phyloP scores from a whole-genome alignment of 1,140 invertebrate genomes.

The Lethrus apterus region DNA sequence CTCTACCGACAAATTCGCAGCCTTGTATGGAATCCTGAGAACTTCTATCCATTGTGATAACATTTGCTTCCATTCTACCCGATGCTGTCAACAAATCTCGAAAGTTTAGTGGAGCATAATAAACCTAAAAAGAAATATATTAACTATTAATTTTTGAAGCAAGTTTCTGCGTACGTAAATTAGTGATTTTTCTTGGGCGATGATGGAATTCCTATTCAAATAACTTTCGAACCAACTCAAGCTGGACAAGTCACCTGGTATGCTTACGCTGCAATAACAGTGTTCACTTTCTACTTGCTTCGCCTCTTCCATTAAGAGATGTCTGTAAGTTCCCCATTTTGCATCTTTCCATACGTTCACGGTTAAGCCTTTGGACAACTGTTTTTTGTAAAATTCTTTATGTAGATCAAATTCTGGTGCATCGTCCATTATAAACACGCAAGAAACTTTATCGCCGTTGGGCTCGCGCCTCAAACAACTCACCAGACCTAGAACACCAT shows the following conservation, averaged over 20 bases:
- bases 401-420: too few relatives aligned
- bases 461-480: conserved; percentile 62
- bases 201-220: too few relatives aligned
- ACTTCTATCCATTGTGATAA: conserved; percentile 47
- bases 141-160: not conserved
- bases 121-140: conserved; percentile 46
- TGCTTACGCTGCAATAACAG: conserved; percentile 60
- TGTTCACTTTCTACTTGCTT: too few relatives aligned
- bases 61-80: conserved; percentile 60
- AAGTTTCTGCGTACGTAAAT: not conserved
- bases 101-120: conserved; percentile 67
- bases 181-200: not conserved
- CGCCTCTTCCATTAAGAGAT: conserved; percentile 18
- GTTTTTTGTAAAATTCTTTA: conserved; percentile 53
- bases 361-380: conserved; percentile 53
- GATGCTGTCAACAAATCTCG: conserved; percentile 71
- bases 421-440: conserved; percentile 64
- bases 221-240: conserved; percentile 73
- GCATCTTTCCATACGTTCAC: conserved; percentile 57
- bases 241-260: conserved; percentile 76
- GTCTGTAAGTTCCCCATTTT: conserved; percentile 56
- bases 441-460: too few relatives aligned
- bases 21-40: conserved; percentile 61
- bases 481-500: conserved; percentile 75
- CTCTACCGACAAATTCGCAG: conserved; percentile 61